Percentiles rank a stretch among this genome's conserved stretches.
phyloP scores from a whole-genome alignment of 2,888 invertebrate genomes.

The Tupiocoris notatus region DNA sequence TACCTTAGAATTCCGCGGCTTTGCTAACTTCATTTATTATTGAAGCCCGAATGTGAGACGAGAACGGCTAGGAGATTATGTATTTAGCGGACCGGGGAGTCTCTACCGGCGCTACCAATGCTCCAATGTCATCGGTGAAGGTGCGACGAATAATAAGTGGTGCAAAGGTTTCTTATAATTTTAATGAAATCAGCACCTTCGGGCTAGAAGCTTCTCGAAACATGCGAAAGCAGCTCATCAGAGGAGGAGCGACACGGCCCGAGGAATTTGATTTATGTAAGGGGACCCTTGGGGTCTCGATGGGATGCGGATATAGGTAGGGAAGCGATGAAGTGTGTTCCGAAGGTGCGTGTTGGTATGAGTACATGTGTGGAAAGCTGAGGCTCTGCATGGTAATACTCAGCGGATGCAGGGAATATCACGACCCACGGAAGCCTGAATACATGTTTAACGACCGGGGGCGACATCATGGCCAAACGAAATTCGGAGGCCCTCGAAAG shows the following conservation, averaged over 20 bases:
- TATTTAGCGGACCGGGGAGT: too few species aligned
- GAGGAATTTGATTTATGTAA: slow-evolving; percentile 34
- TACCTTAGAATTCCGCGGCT: too few species aligned
- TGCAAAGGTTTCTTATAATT: slow-evolving; percentile 28
- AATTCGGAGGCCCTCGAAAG: neutral
- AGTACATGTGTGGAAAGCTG: neutral
- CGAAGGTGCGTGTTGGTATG: neutral
- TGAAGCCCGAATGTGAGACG: too few species aligned
- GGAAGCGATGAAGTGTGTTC: neutral
- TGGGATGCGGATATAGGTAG: neutral
- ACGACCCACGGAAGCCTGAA: neutral
- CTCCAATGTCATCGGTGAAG: neutral
- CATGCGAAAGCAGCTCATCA: slow-evolving; percentile 25
- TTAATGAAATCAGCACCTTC: slow-evolving; percentile 28
- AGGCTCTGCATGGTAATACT: neutral
- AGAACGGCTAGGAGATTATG: neutral
- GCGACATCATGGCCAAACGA: slow-evolving; percentile 6
- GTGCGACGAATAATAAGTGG: too few species aligned
- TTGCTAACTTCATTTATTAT: too few species aligned
- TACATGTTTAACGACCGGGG: slow-evolving; percentile 25
- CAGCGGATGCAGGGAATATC: neutral
- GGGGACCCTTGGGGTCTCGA: slow-evolving; percentile 10
- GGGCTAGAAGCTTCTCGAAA: neutral
- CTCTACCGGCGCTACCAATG: neutral
- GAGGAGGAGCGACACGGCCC: slow-evolving; percentile 3